Evolutionary conservation across 2,888 invertebrate species (phyloP).

Genomic region (Apoda limacodes): DNA sequence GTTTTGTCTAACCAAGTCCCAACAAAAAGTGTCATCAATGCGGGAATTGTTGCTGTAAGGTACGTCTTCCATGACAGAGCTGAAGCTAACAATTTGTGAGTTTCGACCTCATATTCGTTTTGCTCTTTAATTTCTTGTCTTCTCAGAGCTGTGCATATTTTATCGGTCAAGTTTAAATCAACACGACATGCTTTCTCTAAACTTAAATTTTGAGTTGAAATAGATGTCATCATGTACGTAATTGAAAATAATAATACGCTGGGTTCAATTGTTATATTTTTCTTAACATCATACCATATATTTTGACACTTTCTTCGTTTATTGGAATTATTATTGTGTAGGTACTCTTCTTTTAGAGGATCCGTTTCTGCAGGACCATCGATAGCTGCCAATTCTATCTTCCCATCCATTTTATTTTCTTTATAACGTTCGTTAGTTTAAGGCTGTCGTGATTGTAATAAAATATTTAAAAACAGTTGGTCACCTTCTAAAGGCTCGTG

Average conservation of each 20-base stretch:
- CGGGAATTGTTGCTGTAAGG: slow-evolving; percentile 82
- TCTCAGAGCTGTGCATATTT: slow-evolving; percentile 80
- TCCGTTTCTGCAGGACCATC: slow-evolving; percentile 27
- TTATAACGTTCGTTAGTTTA: no score
- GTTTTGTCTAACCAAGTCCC: slow-evolving; percentile 80
- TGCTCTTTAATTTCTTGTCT: slow-evolving; percentile 74
- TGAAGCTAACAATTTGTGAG: slow-evolving; percentile 76
- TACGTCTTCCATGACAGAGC: slow-evolving; percentile 85
- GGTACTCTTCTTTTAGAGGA: slow-evolving; percentile 23
- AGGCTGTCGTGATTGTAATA: no score
- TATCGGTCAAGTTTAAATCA: slow-evolving; percentile 78
- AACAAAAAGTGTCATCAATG: slow-evolving; percentile 80
- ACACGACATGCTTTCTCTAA: slow-evolving; percentile 89
- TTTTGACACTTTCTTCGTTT: slow-evolving; percentile 24
- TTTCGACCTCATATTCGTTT: slow-evolving; percentile 64
- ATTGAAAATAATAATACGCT: slow-evolving; percentile 33
- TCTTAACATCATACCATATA: slow-evolving; percentile 22
- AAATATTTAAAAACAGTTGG: no score
- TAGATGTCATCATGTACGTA: slow-evolving; percentile 63
- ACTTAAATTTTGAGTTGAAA: slow-evolving; percentile 85
- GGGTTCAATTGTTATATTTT: slow-evolving; percentile 47
- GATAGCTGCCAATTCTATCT: no score
- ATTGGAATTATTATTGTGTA: slow-evolving; percentile 10
- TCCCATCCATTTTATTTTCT: no score
- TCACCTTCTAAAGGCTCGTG: no score